These are phyloP conservation scores for Eutrigla gurnardus DNA, from an alignment of 2,797 vertebrate species.

Conservation along the genomic window DNA sequence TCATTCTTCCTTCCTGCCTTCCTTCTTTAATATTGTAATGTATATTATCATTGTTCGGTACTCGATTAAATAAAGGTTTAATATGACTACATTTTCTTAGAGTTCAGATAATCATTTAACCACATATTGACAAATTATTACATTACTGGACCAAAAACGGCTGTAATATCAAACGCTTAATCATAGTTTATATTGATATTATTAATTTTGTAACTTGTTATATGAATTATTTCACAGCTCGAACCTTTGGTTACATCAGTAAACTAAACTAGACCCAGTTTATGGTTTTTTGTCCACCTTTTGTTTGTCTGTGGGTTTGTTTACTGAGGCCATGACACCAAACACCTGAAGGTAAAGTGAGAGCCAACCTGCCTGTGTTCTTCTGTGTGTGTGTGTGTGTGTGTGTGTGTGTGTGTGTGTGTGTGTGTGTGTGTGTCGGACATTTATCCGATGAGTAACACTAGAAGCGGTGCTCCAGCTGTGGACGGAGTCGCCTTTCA, in stretches of 20 bases:
- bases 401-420: conserved; percentile 3
- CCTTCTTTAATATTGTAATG: too few species aligned
- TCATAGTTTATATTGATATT: not conserved
- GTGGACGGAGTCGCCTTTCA: conserved; percentile 68
- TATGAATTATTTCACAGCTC: too few species aligned
- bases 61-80: not conserved
- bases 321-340: conserved; percentile 35
- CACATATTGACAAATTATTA: too few species aligned
- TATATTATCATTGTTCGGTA: too few species aligned
- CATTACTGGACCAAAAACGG: not conserved
- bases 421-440: not conserved
- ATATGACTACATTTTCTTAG: not conserved
- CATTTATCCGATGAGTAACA: conserved; percentile 54
- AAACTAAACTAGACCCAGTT: not conserved
- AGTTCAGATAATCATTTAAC: too few species aligned
- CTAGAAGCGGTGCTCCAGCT: conserved; percentile 56
- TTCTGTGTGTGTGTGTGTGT: not conserved
- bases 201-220: too few species aligned
- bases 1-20: too few species aligned
- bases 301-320: conserved; percentile 50
- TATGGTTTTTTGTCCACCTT: conserved; percentile 14
- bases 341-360: conserved; percentile 53
- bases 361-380: conserved; percentile 16
- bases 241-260: too few species aligned
- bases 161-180: not conserved